These are phyloP conservation scores for Eidolon dupreanum DNA, from an alignment of 2,797 vertebrate genomes.

Conservation along the genomic window DNA sequence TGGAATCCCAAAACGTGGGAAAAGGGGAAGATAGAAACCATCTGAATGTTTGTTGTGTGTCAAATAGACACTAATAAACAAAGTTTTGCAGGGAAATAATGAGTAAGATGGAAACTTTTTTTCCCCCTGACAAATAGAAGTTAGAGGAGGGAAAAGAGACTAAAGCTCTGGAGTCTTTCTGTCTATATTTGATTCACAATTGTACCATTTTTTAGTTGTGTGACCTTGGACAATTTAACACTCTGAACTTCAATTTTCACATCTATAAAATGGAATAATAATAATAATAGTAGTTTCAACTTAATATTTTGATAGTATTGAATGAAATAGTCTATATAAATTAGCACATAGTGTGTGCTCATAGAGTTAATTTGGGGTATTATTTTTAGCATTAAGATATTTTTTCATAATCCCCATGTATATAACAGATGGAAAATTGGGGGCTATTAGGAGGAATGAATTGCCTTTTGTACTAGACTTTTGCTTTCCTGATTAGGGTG, in stretches of 20 bases:
- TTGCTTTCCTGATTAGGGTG: neutral
- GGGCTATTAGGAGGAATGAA: neutral
- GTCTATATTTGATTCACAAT: neutral
- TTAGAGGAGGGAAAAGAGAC: neutral
- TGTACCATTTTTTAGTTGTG: neutral
- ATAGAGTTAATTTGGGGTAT: neutral
- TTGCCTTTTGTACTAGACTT: neutral
- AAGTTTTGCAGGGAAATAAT: neutral
- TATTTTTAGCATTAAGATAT: neutral
- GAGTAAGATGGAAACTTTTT: accelerated
- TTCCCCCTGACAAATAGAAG: neutral
- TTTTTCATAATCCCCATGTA: neutral
- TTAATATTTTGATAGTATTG: neutral
- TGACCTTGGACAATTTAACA: neutral
- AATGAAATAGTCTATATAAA: neutral
- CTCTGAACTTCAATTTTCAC: neutral
- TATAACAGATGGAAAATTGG: neutral
- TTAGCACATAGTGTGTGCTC: neutral
- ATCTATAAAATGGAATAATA: neutral
- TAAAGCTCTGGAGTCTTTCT: neutral
- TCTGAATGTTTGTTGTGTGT: neutral
- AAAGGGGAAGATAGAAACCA: neutral
- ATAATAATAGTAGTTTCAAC: neutral
- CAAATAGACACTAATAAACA: neutral
- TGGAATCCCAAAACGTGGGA: neutral